phyloP scores from a whole-genome alignment of 2,113 vertebrate species.

The Ptychochromis oligacanthus region DNA sequence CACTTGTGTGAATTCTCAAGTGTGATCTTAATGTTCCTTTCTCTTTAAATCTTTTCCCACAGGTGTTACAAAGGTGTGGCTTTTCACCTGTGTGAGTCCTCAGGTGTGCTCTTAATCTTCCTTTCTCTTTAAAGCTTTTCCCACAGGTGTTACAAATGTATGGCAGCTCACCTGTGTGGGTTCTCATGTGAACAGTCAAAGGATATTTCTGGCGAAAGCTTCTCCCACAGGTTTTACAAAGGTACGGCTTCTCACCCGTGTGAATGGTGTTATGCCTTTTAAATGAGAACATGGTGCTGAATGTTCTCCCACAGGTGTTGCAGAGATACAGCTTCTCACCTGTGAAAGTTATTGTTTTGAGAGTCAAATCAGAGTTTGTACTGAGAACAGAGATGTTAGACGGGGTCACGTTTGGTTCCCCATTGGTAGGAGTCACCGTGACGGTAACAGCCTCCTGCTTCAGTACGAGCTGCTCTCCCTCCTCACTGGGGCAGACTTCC shows the following conservation, averaged over 20 bases:
- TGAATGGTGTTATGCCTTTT: neutral
- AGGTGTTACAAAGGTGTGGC: too few species aligned
- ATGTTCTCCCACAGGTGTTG: neutral
- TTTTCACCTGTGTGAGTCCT: too few species aligned
- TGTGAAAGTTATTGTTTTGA: neutral
- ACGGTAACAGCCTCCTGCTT: fast-evolving
- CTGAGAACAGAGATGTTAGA: neutral
- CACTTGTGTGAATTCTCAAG: too few species aligned
- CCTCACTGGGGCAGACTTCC: neutral
- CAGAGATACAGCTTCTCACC: neutral
- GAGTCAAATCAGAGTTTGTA: neutral
- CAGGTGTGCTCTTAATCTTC: too few species aligned
- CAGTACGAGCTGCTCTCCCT: neutral
- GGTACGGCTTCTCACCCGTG: neutral
- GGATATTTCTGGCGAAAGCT: too few species aligned
- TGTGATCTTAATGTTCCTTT: too few species aligned
- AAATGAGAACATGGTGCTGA: neutral
- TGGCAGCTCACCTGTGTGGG: too few species aligned
- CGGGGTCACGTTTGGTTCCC: neutral
- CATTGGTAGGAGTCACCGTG: neutral
- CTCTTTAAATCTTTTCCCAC: too few species aligned
- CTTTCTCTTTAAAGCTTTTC: too few species aligned
- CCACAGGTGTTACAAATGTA: too few species aligned
- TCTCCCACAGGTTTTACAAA: too few species aligned
- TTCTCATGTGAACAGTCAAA: too few species aligned